Evolutionary conservation across 2,888 invertebrate genomes (phyloP).

Genomic region (Agonum fuliginosum): DNA sequence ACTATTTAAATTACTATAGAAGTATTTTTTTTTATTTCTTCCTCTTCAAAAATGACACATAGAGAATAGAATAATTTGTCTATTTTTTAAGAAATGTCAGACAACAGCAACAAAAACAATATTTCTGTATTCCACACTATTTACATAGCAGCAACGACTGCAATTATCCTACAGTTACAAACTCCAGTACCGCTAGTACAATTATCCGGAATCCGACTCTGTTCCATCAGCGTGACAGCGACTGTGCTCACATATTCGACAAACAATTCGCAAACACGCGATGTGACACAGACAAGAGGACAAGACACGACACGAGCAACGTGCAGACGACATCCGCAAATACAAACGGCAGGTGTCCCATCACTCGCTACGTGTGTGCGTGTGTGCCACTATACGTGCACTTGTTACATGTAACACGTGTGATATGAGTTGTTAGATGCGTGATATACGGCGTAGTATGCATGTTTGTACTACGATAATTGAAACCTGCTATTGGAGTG

Average conservation of each 20-base stretch:
- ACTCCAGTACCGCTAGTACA: slow-evolving; percentile 2
- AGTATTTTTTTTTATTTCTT: too few relatives aligned
- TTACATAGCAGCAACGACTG: neutral
- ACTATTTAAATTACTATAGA: too few relatives aligned
- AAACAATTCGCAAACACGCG: slow-evolving; percentile 10
- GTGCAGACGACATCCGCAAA: slow-evolving; percentile 10
- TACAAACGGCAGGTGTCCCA: slow-evolving; percentile 1
- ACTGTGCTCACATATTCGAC: slow-evolving; percentile 8
- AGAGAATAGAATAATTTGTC: too few relatives aligned
- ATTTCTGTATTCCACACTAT: neutral
- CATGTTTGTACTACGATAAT: neutral
- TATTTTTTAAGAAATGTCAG: too few relatives aligned
- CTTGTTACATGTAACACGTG: neutral
- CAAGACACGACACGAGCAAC: too few relatives aligned
- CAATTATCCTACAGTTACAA: neutral
- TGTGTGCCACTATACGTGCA: neutral
- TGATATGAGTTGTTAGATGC: neutral
- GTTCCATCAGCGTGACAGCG: neutral
- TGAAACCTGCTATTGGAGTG: too few relatives aligned
- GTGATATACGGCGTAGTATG: neutral
- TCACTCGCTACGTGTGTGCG: neutral
- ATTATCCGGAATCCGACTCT: neutral
- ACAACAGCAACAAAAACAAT: too few relatives aligned
- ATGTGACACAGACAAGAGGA: neutral
- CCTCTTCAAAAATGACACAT: too few relatives aligned